A percentile compares a stretch with the other conserved stretches of the same genome.
Conservation (phyloP, 2,797 vertebrate species). For the Jordanella pulchra region DNA sequence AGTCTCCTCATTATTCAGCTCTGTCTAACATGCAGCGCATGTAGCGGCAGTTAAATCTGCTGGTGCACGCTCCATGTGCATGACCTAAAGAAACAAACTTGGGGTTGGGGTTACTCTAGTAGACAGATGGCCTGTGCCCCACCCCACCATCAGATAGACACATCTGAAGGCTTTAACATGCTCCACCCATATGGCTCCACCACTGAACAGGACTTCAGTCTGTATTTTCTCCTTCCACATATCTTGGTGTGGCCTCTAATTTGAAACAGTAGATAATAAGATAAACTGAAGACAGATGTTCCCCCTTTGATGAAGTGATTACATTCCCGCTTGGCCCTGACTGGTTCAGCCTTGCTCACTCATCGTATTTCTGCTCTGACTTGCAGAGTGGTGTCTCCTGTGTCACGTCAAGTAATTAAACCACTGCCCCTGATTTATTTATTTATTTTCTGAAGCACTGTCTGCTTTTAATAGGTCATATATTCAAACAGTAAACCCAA, state of each 20-base stretch:
- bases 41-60: constrained; percentile 1
- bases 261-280: constrained; percentile 21
- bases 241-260: constrained; percentile 4
- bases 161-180: constrained; percentile 13
- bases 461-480: constrained; percentile 50
- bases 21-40: too few relatives aligned
- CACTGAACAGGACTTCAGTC: constrained; percentile 24
- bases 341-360: constrained; percentile 23
- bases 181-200: constrained; percentile 27
- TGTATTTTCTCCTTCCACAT: constrained; percentile 7
- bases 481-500: constrained; percentile 50
- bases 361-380: constrained; percentile 27
- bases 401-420: constrained; percentile 48
- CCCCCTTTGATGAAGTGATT: constrained; percentile 31
- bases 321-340: constrained; percentile 14
- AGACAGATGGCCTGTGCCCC: constrained; percentile 48
- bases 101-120: constrained; percentile 29
- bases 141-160: constrained; percentile 10
- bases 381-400: constrained; percentile 16
- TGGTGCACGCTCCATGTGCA: background rate
- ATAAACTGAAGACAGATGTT: constrained; percentile 24
- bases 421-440: constrained; percentile 22
- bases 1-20: constrained; percentile 17
- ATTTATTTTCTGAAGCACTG: constrained; percentile 16
- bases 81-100: constrained; percentile 29